These are phyloP conservation scores for Akabosia matsudoensis DNA, from an alignment of 1,140 invertebrate genomes.

Conservation along the genomic window DNA sequence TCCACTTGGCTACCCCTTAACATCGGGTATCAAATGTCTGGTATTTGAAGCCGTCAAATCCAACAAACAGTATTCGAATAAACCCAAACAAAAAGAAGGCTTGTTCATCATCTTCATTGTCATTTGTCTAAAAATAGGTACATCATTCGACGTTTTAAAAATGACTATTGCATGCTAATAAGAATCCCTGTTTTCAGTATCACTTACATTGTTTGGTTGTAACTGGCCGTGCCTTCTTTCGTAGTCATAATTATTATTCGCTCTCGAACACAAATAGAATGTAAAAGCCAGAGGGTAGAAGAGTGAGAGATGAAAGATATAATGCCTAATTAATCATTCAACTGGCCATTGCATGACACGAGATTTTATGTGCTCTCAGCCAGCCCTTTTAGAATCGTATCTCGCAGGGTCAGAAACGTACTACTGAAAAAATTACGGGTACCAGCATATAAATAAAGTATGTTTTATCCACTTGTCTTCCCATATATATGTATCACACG, in stretches of 20 bases:
- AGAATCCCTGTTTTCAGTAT: background rate
- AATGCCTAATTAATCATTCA: slow-evolving; percentile 21
- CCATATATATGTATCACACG: too few species aligned
- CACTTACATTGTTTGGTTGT: background rate
- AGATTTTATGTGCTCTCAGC: slow-evolving; percentile 11
- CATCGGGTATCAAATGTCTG: background rate
- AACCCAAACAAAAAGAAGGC: background rate
- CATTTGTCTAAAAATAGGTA: background rate
- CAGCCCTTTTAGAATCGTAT: background rate
- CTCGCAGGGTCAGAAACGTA: slow-evolving; percentile 6
- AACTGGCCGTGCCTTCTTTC: background rate
- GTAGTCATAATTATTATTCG: background rate
- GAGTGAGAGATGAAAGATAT: background rate
- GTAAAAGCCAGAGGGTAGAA: too few species aligned
- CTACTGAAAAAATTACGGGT: background rate
- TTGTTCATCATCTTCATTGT: background rate
- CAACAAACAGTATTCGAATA: background rate
- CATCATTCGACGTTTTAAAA: background rate
- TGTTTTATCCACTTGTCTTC: too few species aligned
- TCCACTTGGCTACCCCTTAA: background rate
- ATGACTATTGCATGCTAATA: too few species aligned
- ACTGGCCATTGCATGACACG: background rate
- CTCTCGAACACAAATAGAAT: background rate
- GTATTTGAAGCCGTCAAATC: background rate
- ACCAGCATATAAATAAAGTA: background rate